Percentiles rank a stretch among this genome's conserved stretches.
Evolutionary conservation across 2,113 vertebrate species (phyloP).

Genomic region (Hippoglossus stenolepis): DNA sequence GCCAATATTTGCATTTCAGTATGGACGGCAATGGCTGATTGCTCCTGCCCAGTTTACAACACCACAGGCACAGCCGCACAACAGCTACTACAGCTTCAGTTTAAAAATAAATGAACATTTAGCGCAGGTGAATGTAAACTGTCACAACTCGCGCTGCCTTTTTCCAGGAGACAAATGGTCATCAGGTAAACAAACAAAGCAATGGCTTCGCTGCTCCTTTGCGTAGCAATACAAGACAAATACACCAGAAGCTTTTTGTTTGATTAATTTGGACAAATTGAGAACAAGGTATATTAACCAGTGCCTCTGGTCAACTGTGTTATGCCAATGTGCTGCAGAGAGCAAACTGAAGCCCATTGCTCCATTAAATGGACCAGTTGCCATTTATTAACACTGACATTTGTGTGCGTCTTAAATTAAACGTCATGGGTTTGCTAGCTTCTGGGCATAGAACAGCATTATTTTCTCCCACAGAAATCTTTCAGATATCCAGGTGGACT

Average conservation of each 20-base stretch:
- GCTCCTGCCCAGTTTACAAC: slow-evolving; percentile 41
- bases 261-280: slow-evolving; percentile 31
- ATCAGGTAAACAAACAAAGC: slow-evolving; percentile 20
- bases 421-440: background rate
- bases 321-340: slow-evolving; percentile 10
- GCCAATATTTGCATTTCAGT: slow-evolving; percentile 55
- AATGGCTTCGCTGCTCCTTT: background rate
- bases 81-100: slow-evolving; percentile 24
- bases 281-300: slow-evolving; percentile 1
- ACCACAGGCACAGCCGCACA: slow-evolving; percentile 2
- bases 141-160: slow-evolving; percentile 11
- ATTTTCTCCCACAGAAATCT: background rate
- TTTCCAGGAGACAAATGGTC: background rate
- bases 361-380: background rate
- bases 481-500: background rate
- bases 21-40: slow-evolving; percentile 35
- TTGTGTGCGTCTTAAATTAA: slow-evolving; percentile 8
- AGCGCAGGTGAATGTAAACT: background rate
- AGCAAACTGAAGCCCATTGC: background rate
- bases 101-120: slow-evolving; percentile 15
- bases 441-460: background rate
- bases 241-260: slow-evolving; percentile 25
- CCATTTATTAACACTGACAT: slow-evolving; percentile 1
- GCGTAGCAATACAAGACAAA: slow-evolving; percentile 13
- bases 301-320: background rate